Base-by-base conservation (phyloP, 2,888 invertebrate genomes). In the Glyphotaelius pellucidus region DNA sequence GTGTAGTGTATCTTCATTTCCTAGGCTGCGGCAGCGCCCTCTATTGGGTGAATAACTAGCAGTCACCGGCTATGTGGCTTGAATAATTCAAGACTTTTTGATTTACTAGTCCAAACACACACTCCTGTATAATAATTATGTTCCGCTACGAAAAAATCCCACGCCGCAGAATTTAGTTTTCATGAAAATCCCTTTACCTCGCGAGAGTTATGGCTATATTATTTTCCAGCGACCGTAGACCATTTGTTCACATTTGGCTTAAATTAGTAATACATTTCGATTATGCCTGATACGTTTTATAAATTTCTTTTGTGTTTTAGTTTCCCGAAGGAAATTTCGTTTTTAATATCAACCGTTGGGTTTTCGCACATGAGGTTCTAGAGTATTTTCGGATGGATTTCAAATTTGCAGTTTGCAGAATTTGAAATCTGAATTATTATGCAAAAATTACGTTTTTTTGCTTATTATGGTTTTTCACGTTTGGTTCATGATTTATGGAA, bases 91-190 rank as follows among this genome's bases (percentile, higher is more conserved):
- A 81, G 81, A 32, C 42, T 47, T 90, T 90, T 42, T 90, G 90
- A 90, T 90, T 90, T 90, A 90, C 90, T 81, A 90, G 90, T 90
- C 90, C 42, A 42, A 90, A 81, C 90, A 81, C 81, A 90, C 81
- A 81, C 90, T 42, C 47, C 38, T 81, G 81, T 90, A 90, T 90
- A 90, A 90, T 90, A 90, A 90, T 90, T 90, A 90, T 90, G 90
- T 90, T 90, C 47, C 81, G 81, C 42, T 42, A 38, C 31, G 35
- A 42, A 90, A 89, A 89, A 90, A 90, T 81, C 47, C 90, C 31
- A 90, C 80, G n/a, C 88, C 88, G 81, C 90, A 47, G 81, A 90
- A 90, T 81, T 67, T 90, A 81, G 81, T 90, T 90, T 90, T 90
- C 90, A 90, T 52, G 90, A 90, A 90, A 81, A 81, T 90, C 81